Base-by-base conservation (phyloP, 2,113 vertebrate species). In the Proterorhinus semilunaris region DNA sequence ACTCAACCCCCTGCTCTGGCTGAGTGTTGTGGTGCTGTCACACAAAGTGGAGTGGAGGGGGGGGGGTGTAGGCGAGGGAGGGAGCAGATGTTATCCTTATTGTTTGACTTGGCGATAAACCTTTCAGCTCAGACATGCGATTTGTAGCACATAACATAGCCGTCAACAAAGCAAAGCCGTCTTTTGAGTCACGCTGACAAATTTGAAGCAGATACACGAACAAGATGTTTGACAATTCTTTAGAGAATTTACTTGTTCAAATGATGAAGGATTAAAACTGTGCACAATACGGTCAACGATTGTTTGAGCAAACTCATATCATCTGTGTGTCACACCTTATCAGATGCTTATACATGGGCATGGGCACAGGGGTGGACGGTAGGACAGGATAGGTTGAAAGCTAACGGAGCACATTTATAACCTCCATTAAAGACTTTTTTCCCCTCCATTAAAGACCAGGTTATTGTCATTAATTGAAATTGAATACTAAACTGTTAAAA, bases 11-110 rank as follows among this genome's bases (percentile, higher is more conserved):
- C 61, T 13, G 49, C 49, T 17, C 10, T 49, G 43, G 43, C 47
- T 57, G 71, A 53, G 68, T 66, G 80, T 81, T 74, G 70, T 69
- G 58, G 48, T 80, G 65, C 58, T 67, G 51, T 79, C 62, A 70
- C 36, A 48, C 44, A 69, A 47, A 64, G 10, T 52, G 36, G 17
- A 48, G 53, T 42, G 10, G 36, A 46, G 53, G 36, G 53, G 48
- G 16, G 55, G n/a, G 36, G 36, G 17, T n/a, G 17, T 13, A 49
- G 62, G 42, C 16, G 64, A 43, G 42, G 21, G 64, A 43, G 52
- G 47, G 46, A 11, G 10, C 13, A 59, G 53, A 72, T 72, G 62
- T 51, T 10, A 44, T 77, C 65, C 53, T 62, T 66, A 58, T 52
- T 62, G 62, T 65, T 66, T 45, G 55, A 42, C 47, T 66, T 47